Conservation (phyloP, 2,888 invertebrate genomes). For the Aphodius granarius region DNA sequence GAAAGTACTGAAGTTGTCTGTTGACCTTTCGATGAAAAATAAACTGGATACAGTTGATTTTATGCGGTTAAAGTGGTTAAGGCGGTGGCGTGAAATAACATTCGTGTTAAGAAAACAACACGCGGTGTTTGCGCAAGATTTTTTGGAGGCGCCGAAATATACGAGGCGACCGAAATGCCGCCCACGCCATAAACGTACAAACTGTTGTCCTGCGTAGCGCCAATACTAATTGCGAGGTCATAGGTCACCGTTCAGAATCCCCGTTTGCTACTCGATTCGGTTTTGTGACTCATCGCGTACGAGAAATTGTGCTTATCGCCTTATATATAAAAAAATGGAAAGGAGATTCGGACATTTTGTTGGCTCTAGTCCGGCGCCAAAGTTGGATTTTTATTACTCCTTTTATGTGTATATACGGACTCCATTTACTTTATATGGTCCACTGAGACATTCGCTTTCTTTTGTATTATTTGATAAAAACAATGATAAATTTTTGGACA, state of each 20-base stretch:
- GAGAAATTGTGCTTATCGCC: background rate
- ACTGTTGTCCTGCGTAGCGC: background rate
- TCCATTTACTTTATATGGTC: background rate
- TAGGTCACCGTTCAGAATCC: constrained; percentile 13
- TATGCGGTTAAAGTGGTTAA: background rate
- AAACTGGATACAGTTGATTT: background rate
- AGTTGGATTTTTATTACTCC: background rate
- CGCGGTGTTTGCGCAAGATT: background rate
- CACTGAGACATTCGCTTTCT: background rate
- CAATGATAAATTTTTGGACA: background rate
- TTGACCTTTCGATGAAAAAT: background rate
- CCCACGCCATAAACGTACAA: background rate
- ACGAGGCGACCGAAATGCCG: background rate
- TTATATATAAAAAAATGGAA: background rate
- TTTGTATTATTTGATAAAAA: background rate
- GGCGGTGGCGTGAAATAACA: background rate
- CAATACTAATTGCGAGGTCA: constrained; percentile 33
- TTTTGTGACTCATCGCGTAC: background rate
- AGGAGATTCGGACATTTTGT: background rate
- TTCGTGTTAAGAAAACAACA: background rate
- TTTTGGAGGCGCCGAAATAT: background rate
- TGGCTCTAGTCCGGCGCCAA: background rate
- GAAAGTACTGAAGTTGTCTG: background rate
- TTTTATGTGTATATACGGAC: background rate
- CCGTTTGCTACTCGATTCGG: background rate